Conservation (phyloP, 2,797 vertebrate species). For the Protosalanx chinensis region DNA sequence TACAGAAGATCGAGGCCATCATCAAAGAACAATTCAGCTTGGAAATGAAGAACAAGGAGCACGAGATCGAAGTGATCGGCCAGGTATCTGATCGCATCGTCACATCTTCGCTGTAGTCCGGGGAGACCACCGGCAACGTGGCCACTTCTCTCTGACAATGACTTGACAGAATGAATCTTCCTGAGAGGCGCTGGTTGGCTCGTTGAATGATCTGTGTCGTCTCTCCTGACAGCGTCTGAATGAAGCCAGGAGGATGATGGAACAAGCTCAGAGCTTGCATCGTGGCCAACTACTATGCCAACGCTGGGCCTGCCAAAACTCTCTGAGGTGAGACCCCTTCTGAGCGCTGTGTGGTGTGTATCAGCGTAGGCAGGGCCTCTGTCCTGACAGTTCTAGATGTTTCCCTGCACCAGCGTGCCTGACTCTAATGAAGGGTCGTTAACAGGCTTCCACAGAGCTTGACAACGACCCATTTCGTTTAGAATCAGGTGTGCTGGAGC, state of each 20-base stretch:
- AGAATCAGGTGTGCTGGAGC: no score
- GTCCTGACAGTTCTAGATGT: no score
- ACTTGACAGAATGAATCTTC: no score
- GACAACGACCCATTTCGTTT: no score
- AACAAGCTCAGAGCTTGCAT: constrained; percentile 98
- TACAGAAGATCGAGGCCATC: constrained; percentile 95
- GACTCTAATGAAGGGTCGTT: no score
- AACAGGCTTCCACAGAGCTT: no score
- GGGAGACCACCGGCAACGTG: no score
- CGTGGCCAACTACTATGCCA: constrained; percentile 97
- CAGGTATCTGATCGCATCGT: constrained; percentile 78
- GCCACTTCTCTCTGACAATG: no score
- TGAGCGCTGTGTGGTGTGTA: neutral
- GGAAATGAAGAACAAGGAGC: constrained; percentile 98
- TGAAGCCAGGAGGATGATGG: constrained; percentile 99
- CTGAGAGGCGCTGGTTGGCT: neutral
- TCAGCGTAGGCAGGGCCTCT: neutral
- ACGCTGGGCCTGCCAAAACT: constrained; percentile 85
- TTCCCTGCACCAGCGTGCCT: no score
- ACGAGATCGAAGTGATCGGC: constrained; percentile 97
- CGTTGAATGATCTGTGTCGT: neutral
- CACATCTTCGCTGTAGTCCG: no score
- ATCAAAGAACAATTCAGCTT: constrained; percentile 94
- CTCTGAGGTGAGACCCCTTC: constrained; percentile 79
- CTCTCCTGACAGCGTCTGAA: constrained; percentile 80